Percentiles rank a stretch among this genome's conserved stretches.
Conservation (phyloP, 2,888 invertebrate genomes). For the Panzeria rudis region DNA sequence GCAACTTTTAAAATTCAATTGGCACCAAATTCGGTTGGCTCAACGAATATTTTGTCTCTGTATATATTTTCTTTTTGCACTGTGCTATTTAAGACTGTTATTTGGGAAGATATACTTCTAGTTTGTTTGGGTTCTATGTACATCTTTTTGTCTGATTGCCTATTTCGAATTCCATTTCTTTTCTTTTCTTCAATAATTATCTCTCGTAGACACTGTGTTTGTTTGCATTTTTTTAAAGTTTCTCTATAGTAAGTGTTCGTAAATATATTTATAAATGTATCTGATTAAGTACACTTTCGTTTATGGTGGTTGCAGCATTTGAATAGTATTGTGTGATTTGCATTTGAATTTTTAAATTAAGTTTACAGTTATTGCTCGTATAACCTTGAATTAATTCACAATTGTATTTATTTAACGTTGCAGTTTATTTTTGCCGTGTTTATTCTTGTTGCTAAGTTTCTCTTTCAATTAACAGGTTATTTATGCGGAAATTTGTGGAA, state of each 20-base stretch:
- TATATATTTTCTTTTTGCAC: no score
- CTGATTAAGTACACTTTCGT: background rate
- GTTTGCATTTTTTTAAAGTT: background rate
- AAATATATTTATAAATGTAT: background rate
- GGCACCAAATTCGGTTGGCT: no score
- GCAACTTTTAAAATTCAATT: no score
- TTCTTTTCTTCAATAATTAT: background rate
- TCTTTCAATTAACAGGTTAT: slow-evolving; percentile 66
- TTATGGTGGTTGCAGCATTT: background rate
- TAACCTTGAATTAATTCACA: slow-evolving; percentile 65
- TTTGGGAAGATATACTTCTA: no score
- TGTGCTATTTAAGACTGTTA: no score
- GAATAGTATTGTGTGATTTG: slow-evolving; percentile 59
- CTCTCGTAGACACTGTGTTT: background rate
- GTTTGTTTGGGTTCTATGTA: no score
- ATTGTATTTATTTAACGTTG: slow-evolving; percentile 27
- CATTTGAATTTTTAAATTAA: slow-evolving; percentile 59
- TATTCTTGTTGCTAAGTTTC: slow-evolving; percentile 17
- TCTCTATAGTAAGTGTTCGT: background rate
- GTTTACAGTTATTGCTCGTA: slow-evolving; percentile 62
- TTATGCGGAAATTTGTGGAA: slow-evolving; percentile 58
- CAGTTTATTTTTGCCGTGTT: slow-evolving; percentile 1
- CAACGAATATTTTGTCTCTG: no score
- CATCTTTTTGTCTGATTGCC: no score
- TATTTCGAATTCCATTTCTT: no score